Percentiles rank a stretch among this genome's conserved stretches.
Conservation (phyloP, 2,888 invertebrate species). For the Nebria salina region DNA sequence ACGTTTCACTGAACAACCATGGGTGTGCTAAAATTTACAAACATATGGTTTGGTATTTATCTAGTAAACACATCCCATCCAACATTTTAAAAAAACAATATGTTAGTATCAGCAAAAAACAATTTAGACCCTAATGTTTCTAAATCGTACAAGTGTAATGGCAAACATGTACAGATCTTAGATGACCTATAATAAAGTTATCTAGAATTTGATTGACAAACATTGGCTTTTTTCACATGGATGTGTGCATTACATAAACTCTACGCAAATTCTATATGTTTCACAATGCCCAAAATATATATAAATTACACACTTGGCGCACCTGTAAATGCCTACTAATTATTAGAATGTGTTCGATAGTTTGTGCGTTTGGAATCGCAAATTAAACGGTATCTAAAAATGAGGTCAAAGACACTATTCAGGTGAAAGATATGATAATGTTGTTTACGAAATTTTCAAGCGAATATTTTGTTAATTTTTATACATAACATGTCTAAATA, state of each 20-base stretch:
- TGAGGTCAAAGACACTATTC: conserved; percentile 35
- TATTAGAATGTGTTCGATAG: conserved; percentile 14
- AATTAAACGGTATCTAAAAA: conserved; percentile 35
- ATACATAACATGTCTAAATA: background rate
- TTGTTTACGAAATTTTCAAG: background rate
- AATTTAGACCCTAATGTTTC: background rate
- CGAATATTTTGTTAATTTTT: background rate
- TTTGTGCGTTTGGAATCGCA: conserved; percentile 34
- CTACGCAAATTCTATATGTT: conserved; percentile 10
- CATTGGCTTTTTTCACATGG: background rate
- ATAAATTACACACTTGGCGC: background rate
- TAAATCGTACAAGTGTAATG: no score
- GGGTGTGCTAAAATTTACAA: conserved; percentile 13
- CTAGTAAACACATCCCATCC: background rate
- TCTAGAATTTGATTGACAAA: background rate
- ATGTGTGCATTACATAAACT: background rate
- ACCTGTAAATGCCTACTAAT: conserved; percentile 18
- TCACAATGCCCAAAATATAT: conserved; percentile 12
- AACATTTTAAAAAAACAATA: background rate
- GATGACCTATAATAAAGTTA: background rate
- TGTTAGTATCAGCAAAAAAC: background rate
- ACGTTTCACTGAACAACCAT: conserved; percentile 17
- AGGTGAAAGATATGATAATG: conserved; percentile 12
- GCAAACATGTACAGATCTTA: background rate
- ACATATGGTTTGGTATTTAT: background rate